Base-by-base conservation (phyloP, 2,797 vertebrate genomes). In the Capromys pilorides region DNA sequence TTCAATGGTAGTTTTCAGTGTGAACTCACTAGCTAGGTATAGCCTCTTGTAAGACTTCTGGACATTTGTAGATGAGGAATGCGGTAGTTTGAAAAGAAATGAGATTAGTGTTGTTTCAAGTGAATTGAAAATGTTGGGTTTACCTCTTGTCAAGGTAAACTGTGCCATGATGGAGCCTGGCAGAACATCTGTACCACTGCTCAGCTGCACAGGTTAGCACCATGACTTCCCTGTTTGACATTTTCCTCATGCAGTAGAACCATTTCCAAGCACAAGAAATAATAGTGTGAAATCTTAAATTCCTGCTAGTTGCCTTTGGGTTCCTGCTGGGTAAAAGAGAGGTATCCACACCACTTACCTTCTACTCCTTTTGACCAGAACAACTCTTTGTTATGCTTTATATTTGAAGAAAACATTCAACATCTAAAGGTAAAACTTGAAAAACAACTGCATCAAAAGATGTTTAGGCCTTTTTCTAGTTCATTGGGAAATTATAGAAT, bases 401-500 rank as follows among this genome's bases (percentile, higher is more conserved):
- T 87, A 73, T 88, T 87, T 67, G 54, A 94, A 92, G 81, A 71
- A 89, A 85, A 62, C 49, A 1, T 90, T 87, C 13, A 73, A 51
- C 26, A 95, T 61, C 51, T 81, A 26, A 82, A 64, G 80, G 21
- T 11, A 54, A 54, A 87, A 62, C 18, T 31, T 64, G 71, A 61
- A 93, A 95, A 79, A 49, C 8, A 45, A 73, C 31, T 61, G 75
- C 22, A 90, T 83, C 59, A 86, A 77, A 94, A 16, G 51, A 92
- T 89, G 36, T 80, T 54, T 82, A 71, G 94, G 85, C n/a, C 49
- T 90, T 93, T 71, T 85, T 41, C 26, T 84, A 92, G 75, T 80
- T 95, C 54, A 75, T 54, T 86, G 79, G 94, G 79, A 93, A 94
- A 96, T 90, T 91, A 78, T 6, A 94, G 77, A 86, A 49, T 54